Conservation (phyloP, 2,888 invertebrate genomes). For the Danaus chrysippus region DNA sequence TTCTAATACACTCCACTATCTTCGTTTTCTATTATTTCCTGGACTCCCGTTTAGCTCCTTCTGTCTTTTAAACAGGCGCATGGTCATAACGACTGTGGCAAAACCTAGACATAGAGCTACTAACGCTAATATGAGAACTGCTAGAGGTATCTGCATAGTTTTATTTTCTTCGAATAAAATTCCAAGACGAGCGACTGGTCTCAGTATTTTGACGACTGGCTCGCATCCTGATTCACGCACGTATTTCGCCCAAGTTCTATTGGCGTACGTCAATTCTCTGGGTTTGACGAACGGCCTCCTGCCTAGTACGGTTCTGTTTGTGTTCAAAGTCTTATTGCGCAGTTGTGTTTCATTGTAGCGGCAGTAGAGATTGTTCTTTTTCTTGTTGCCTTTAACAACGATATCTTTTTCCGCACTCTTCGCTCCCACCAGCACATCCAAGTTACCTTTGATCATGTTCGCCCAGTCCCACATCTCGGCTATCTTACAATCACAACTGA, state of each 20-base stretch:
- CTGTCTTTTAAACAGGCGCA: conserved; percentile 53
- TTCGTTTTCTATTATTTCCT: conserved; percentile 57
- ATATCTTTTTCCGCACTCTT: conserved; percentile 81
- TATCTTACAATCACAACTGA: conserved; percentile 83
- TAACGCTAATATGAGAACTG: conserved; percentile 55
- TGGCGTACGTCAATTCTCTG: conserved; percentile 77
- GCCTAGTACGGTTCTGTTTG: conserved; percentile 75
- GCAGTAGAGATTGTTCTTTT: conserved; percentile 82
- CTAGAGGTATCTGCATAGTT: conserved; percentile 41
- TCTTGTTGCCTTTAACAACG: conserved; percentile 81
- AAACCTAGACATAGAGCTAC: conserved; percentile 53
- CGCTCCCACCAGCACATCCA: conserved; percentile 82
- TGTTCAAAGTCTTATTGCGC: conserved; percentile 65
- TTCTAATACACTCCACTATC: conserved; percentile 45
- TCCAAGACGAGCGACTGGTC: conserved; percentile 61
- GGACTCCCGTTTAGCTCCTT: conserved; percentile 42
- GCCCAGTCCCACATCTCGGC: conserved; percentile 88
- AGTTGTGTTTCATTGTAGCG: conserved; percentile 80
- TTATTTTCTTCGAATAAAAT: conserved; percentile 43
- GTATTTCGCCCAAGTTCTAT: conserved; percentile 86
- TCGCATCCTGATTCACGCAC: conserved; percentile 83
- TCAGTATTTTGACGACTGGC: conserved; percentile 71
- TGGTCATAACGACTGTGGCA: conserved; percentile 59
- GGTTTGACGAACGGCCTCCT: conserved; percentile 79
- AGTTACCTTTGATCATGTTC: conserved; percentile 80